Base-by-base conservation (phyloP, 2,888 invertebrate species). In the Aphidoletes aphidimyza region DNA sequence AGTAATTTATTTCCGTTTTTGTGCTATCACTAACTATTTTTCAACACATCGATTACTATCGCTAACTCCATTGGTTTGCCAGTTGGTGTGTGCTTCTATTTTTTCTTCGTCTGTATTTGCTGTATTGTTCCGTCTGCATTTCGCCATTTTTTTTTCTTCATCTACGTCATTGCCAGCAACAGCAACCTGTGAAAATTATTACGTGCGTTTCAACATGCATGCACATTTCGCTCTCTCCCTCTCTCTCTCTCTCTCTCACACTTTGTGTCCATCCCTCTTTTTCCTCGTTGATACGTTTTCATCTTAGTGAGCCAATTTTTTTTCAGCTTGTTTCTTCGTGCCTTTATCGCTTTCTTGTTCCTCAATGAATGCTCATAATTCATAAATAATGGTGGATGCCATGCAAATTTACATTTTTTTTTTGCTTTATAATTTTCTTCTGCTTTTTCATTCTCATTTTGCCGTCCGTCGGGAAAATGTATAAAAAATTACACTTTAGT, bases 281-380 rank as follows among this genome's bases (percentile, higher is more conserved):
- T n/a, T 45, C 45, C 14, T 45, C 14, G 9, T 45, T 45, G 9
- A 11, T n/a, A n/a, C n/a, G n/a, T n/a, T n/a, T n/a, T n/a, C n/a
- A n/a, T 36, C 78, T 34, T 36, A 69, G 81, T 81, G 37, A 81
- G 37, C 22, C n/a, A 37, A n/a, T 81, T 36, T 81, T 81, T 81
- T 37, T n/a, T n/a, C n/a, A 37, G 19, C 37, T 36, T 81, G 36
- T 81, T 37, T n/a, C 22, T 81, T 81, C 37, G 0, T 37, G 36
- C 22, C 81, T 81, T 81, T 81, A 81, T 81, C 81, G 81, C 22
- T 37, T 37, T 81, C 37, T 81, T 81, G 22, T 81, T 81, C n/a
- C 37, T 81, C 37, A 37, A 81, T 81, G 81, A 81, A 81, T 81
- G n/a, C 81, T 81, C 81, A 81, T 81, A 81, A 81, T 81, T 81